A percentile compares a stretch with the other conserved stretches of the same genome.
Conservation (phyloP, 2,888 invertebrate species). For the Aphrophora alni region DNA sequence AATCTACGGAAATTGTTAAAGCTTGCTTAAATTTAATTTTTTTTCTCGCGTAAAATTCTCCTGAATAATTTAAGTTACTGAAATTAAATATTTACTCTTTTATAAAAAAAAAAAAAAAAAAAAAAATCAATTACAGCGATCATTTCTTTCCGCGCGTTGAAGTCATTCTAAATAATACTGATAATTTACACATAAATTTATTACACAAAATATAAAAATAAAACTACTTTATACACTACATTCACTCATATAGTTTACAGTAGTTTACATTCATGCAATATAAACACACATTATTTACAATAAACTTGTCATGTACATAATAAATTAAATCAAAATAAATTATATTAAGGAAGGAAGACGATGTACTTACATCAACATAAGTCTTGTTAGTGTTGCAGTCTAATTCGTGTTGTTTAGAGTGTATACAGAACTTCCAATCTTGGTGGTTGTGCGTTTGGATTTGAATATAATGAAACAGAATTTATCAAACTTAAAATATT, state of each 20-base stretch:
- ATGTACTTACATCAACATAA: not conserved
- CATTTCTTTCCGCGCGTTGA: not conserved
- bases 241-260: not conserved
- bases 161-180: not conserved
- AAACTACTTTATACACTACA: not conserved
- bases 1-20: no score
- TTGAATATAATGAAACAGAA: no score
- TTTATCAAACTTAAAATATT: no score
- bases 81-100: no score
- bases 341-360: conserved; percentile 12
- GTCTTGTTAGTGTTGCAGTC: not conserved
- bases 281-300: not conserved
- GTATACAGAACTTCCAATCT: no score
- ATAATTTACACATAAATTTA: not conserved
- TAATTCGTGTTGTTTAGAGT: not conserved
- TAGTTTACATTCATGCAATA: not conserved
- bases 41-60: no score
- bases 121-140: not conserved
- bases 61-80: no score
- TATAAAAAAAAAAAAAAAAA: no score
- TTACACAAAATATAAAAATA: not conserved
- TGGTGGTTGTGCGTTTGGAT: no score
- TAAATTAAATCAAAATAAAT: conserved; percentile 37
- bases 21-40: no score
- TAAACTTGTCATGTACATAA: conserved; percentile 27